Evolutionary conservation across 2,797 vertebrate genomes (phyloP), one percentile per base, ranked within the genome.

Genomic region (Siniperca obscura): DNA sequence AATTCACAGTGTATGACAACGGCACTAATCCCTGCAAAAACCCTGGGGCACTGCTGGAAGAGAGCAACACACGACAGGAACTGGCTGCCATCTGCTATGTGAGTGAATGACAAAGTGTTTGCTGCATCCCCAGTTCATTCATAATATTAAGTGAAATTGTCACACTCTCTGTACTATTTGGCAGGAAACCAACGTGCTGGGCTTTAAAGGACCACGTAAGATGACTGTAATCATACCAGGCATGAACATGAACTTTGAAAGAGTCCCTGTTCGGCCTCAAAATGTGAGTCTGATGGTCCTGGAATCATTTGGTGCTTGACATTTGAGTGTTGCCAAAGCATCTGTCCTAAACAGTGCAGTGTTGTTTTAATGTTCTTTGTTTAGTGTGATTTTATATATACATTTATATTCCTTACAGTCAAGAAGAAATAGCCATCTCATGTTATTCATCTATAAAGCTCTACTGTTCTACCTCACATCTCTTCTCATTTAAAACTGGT

Each of bases 151-250:
- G 17, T 48, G 0, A 77, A 78, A 70, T 27, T 6, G 50, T 66
- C 61, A 36, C 70, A 25, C 4, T 48, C 9, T 76, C 2, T 70
- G 21, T 40, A 0, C 17, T 6, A 2, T 77, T 59, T 70, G 72
- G 70, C 91, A 99, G 98, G 98, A 99, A 94, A 98, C 98, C 60
- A 99, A 99, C 34, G 97, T 99, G 5, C 94, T 99, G 65, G 98
- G 98, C 71, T 98, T 99, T 90, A 99, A 98, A 93, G 98, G 98
- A 8, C 98, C 98, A 1, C 95, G 98, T 17, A 99, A 98, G 92
- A 99, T 99, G 98, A 98, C 98, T 0, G 98, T 99, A 25, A 95
- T 99, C 89, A 97, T 99, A 90, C 98, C 98, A 2, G 98, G 98
- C 86, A 99, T 99, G 98, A 98, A 96, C 86, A 95, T 97, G 96